A percentile compares a stretch with the other conserved stretches of the same genome.
phyloP scores from a whole-genome alignment of 2,888 invertebrate species.

The Sepioteuthis lessoniana region DNA sequence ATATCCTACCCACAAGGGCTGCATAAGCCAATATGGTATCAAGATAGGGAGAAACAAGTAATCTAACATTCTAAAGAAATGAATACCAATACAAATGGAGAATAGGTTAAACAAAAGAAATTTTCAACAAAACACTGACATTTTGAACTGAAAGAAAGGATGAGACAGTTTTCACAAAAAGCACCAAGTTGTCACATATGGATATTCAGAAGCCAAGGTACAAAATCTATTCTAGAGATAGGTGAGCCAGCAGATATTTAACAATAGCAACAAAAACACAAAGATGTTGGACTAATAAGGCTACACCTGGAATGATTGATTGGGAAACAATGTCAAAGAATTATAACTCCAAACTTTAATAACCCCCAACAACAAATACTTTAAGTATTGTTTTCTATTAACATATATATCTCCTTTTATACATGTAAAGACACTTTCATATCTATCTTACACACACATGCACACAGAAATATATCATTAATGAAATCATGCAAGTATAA shows the following conservation, averaged over 20 bases:
- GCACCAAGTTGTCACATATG: neutral
- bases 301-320: neutral
- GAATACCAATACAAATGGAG: neutral
- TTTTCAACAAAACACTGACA: neutral
- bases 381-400: neutral
- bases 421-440: neutral
- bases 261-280: too few species aligned
- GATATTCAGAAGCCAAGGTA: neutral
- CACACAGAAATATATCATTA: neutral
- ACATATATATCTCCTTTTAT: neutral
- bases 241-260: neutral
- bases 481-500: neutral
- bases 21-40: neutral
- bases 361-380: neutral
- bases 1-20: neutral
- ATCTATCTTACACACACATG: neutral
- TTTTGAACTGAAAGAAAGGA: neutral
- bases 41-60: neutral
- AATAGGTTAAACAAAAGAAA: neutral
- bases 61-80: constrained; percentile 18
- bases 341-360: neutral
- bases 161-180: neutral
- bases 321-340: neutral
- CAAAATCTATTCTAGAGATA: neutral
- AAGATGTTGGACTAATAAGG: neutral